Conservation (phyloP, 1,140 invertebrate species). For the Platorchestia sp. region DNA sequence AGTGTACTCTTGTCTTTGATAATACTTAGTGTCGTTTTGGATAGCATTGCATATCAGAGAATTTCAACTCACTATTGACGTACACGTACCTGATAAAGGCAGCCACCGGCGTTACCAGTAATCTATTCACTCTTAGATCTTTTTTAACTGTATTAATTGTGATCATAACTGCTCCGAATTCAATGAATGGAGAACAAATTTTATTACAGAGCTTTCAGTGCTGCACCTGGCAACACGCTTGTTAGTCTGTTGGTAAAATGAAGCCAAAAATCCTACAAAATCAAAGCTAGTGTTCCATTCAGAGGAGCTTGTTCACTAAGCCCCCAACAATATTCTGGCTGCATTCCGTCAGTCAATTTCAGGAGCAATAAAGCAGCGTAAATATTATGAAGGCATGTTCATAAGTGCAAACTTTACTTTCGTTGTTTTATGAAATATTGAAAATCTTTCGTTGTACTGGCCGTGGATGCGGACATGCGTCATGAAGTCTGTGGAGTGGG, state of each 20-base stretch:
- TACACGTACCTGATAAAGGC: no score
- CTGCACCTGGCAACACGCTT: not conserved
- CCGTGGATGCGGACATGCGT: not conserved
- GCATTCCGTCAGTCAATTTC: slow-evolving; percentile 21
- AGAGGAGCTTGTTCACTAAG: not conserved
- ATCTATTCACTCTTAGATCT: not conserved
- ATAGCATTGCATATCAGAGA: no score
- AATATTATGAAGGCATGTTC: slow-evolving; percentile 20
- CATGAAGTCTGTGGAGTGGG: not conserved
- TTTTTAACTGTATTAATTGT: not conserved
- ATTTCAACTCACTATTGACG: no score
- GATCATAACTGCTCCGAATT: not conserved
- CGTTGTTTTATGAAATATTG: not conserved
- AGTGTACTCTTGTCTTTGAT: no score
- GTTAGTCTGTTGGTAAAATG: not conserved
- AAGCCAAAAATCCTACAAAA: not conserved
- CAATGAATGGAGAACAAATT: not conserved
- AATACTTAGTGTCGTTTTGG: no score
- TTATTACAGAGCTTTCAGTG: not conserved
- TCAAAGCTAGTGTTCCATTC: not conserved
- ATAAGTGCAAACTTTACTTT: not conserved
- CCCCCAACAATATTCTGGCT: not conserved
- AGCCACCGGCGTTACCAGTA: not conserved
- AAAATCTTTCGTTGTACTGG: not conserved
- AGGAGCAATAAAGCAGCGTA: slow-evolving; percentile 54